Base-by-base conservation (phyloP, 2,797 vertebrate genomes). In the Hyperoplus lanceolatus region DNA sequence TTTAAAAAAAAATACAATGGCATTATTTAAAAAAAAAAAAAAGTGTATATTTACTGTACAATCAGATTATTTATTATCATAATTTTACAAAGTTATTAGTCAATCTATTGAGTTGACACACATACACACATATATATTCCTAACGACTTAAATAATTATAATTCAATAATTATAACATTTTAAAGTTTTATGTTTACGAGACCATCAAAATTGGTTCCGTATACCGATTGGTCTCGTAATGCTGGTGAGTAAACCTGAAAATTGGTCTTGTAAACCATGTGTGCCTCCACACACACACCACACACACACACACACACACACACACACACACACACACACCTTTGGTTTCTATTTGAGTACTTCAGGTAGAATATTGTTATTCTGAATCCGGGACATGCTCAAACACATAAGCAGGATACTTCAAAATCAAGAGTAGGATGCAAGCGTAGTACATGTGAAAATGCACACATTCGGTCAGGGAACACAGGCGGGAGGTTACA, bases 371-470 rank as follows among this genome's bases (percentile, higher is more conserved):
- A 51, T 56, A 65, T 49, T 73, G 38, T 14, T n/a, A 77, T 68
- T 81, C 41, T 78, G 7, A 72, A 59, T 51, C 21, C 65, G 70
- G 41, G 60, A 63, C 18, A 48, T 48, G 42, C 8, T 41, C 68
- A 70, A 75, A 70, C 11, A 67, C 36, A 71, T 13, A 43, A 53
- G 46, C 29, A 65, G 16, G 39, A 53, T 43, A 77, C 38, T 41
- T 63, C 0, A 39, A 15, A 79, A n/a, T 66, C 16, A 53, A 58
- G 50, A 21, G 18, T 41, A 49, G 59, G 65, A 69, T 67, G 60
- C 48, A 50, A 42, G 16, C n/a, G 29, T 29, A 29, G 42, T 14
- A 21, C 48, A 18, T 38, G 36, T 42, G 39, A 36, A 41, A 51
- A 50, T 59, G n/a, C 5, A 14, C 6, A 55, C 21, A 51, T 45